Percentiles rank a stretch among this genome's conserved stretches.
Evolutionary conservation across 2,113 vertebrate species (phyloP).

Genomic region (Nipponia nippon): DNA sequence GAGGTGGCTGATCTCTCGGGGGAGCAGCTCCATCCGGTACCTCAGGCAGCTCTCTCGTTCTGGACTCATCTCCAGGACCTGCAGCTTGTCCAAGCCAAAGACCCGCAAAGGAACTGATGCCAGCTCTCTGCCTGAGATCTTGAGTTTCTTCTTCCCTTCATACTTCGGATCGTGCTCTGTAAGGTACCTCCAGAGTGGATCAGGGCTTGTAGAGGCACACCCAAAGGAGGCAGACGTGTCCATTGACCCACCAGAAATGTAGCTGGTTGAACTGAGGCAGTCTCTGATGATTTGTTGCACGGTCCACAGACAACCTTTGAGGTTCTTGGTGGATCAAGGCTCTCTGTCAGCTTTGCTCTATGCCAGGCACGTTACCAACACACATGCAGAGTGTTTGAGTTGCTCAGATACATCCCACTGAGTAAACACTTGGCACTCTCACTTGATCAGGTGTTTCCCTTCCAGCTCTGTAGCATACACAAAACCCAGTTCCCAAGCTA

Average conservation of each 20-base stretch:
- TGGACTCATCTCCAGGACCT: slow-evolving; percentile 63
- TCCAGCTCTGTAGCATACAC: not conserved
- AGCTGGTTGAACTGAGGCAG: accelerated
- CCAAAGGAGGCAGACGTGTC: not conserved
- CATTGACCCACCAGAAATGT: not conserved
- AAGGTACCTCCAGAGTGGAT: slow-evolving; percentile 26
- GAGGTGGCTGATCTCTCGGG: slow-evolving; percentile 18
- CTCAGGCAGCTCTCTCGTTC: slow-evolving; percentile 54
- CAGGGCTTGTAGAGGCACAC: not conserved
- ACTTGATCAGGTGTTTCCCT: not conserved
- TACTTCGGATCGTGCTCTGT: not conserved
- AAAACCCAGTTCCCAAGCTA: not conserved
- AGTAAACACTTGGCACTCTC: not conserved
- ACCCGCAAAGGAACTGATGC: not conserved
- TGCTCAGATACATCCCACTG: slow-evolving; percentile 20
- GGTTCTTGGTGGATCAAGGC: not conserved
- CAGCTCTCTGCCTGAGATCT: slow-evolving; percentile 56
- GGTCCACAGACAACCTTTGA: accelerated
- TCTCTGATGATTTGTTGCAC: not conserved
- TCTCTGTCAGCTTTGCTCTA: not conserved
- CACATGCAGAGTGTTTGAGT: not conserved
- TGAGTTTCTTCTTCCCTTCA: slow-evolving; percentile 43
- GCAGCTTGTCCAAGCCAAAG: slow-evolving; percentile 50
- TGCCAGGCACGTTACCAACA: not conserved
- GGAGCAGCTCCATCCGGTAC: slow-evolving; percentile 43